A percentile compares a stretch with the other conserved stretches of the same genome.
These are phyloP conservation scores for Diuraphis noxia DNA, from an alignment of 1,140 invertebrate genomes.

Conservation along the genomic window DNA sequence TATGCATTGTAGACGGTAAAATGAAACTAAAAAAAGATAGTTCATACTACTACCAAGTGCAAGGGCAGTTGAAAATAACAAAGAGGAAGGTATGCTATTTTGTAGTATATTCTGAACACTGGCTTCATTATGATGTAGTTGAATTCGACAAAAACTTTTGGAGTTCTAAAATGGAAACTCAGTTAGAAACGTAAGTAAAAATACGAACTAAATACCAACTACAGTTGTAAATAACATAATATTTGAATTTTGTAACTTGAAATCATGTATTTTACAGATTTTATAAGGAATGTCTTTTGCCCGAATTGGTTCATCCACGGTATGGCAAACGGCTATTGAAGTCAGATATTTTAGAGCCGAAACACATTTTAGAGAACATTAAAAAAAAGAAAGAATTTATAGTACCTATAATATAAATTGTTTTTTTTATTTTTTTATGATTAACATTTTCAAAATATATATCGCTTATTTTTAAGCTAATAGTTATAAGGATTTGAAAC, in stretches of 20 bases:
- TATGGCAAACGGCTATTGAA: neutral
- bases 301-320: neutral
- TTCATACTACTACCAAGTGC: neutral
- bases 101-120: neutral
- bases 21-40: neutral
- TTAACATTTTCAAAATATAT: too few relatives aligned
- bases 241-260: neutral
- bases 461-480: too few relatives aligned
- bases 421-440: too few relatives aligned
- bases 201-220: neutral
- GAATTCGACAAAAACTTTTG: neutral
- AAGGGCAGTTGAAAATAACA: neutral
- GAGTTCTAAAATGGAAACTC: neutral
- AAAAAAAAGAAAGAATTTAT: too few relatives aligned
- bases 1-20: neutral
- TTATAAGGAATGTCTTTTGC: neutral
- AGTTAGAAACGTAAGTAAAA: neutral
- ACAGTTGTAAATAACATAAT: neutral
- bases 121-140: neutral
- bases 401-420: too few relatives aligned
- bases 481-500: too few relatives aligned
- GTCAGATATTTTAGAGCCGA: neutral
- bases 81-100: neutral
- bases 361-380: neutral
- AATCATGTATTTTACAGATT: neutral